Evolutionary conservation across 2,113 vertebrate species (phyloP), one percentile per base, ranked within the genome.

Genomic region (Tinamus guttatus): DNA sequence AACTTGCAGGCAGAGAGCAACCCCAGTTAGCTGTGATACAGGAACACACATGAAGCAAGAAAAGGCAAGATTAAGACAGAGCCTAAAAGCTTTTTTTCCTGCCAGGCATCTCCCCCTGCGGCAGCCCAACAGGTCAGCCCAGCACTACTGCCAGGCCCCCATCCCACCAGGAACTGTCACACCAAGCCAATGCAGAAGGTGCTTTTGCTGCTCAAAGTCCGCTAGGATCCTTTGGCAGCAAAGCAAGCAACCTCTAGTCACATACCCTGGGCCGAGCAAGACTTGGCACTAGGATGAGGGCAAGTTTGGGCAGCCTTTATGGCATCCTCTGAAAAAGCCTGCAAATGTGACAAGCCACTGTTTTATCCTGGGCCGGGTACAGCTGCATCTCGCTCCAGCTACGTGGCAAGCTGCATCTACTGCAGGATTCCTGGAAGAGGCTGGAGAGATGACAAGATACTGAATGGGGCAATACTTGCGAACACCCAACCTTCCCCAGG

Each of bases 261-360:
- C 1, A 16, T 34, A 43, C 22, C 40, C 74, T 36, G 76, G 63
- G 52, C 6, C 24, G 27, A 40, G 7, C 70, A 95, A 51, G 83
- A 41, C 21, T 52, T 22, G 27, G 51, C 27, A 58, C 0, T 1
- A 63, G 1, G 0, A 28, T 12, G 15, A 62, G 6, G 25, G 40
- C 32, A 47, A n/a, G 13, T n/a, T 1, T 54, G 56, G 68, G 51
- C 63, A 0, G 0, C 1, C 4, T 13, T 17, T 6, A 27, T 10
- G 38, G 18, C 22, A 32, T 16, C 34, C 67, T 34, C 70, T 1
- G 0, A 73, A 54, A 51, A 87, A 47, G 3, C 19, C 41, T 8
- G 17, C 30, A 28, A 30, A 18, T 58, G 28, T 32, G 34, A 49
- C 47, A 81, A 71, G 7, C 12, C 47, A 68, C 24, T 34, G 51